Evolutionary conservation across 2,888 invertebrate species (phyloP), one percentile per base, ranked within the genome.

Genomic region (Nowickia ferox): DNA sequence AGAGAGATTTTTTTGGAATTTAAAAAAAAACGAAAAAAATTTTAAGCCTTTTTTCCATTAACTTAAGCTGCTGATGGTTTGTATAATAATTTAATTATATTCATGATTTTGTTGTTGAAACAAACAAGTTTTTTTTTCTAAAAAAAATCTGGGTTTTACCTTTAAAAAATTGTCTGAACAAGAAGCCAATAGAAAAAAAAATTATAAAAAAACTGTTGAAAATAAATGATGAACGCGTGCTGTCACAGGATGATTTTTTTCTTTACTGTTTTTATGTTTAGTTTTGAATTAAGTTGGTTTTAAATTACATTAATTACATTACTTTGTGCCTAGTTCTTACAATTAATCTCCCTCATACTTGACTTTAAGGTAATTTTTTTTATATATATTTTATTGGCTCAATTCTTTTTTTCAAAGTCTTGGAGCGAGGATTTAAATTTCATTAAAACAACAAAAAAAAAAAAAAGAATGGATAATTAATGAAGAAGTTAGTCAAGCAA

Each of bases 81-180:
- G 78, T 82, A 46, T 79, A 87, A 87, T 80, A 87, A 82, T 87
- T 88, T 87, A 88, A 88, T 88, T 87, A 87, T 86, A 86, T 83
- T 87, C 87, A 87, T 88, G 84, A 87, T 87, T 88, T 87, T 74
- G 38, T 42, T 3, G 11, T 65, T 4, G 30, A 30, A 30, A 11
- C n/a, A 66, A 66, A 66, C 38, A n/a, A 48, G 10, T 68, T 68
- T 38, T 9, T 40, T 68, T 51, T 40, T 55, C 19, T 38, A 11
- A 9, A 2, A 15, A 84, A 78, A 51, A 69, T 51, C 44, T 51
- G 42, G 61, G 46, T 75, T 86, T 72, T 68, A 44, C 5, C 1
- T 9, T 13, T 3, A 38, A 55, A 76, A 80, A 84, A 76, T 42
- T 46, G 22, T 83, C 10, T 71, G 46, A n/a, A 11, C 40, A 75